Conservation (phyloP, 2,797 vertebrate genomes). For the Sebastes hubbsi region DNA sequence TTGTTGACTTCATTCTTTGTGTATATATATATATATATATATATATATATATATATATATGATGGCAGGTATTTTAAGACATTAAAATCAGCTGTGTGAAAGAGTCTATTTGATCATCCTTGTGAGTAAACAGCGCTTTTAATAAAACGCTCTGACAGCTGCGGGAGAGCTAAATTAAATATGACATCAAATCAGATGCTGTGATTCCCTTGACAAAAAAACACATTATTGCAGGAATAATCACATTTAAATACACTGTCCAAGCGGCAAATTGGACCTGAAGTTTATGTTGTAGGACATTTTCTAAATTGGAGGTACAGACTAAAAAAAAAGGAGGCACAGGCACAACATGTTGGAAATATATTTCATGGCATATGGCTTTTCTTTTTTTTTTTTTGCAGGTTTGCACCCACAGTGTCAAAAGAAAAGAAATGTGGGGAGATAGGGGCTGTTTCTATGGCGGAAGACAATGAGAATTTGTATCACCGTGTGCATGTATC, state of each 20-base stretch:
- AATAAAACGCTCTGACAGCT: conserved; percentile 56
- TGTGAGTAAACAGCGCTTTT: conserved; percentile 52
- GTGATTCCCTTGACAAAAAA: conserved; percentile 44
- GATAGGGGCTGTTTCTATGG: not conserved
- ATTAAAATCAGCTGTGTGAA: conserved; percentile 28
- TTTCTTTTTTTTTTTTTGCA: not conserved
- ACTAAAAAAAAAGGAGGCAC: not conserved
- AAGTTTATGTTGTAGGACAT: conserved; percentile 17
- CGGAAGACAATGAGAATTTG: conserved; percentile 17
- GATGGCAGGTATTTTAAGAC: conserved; percentile 12
- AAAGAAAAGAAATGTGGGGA: not conserved
- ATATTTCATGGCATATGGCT: not conserved
- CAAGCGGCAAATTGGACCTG: conserved; percentile 23
- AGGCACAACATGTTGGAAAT: not conserved
- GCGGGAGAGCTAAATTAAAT: conserved; percentile 48
- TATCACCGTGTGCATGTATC: not conserved
- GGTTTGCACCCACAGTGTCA: conserved; percentile 14
- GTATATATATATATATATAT: not conserved
- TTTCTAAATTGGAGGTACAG: conserved; percentile 1
- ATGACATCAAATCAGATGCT: conserved; percentile 56
- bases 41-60: not conserved
- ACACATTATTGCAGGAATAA: conserved; percentile 47
- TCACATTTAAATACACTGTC: conserved; percentile 34
- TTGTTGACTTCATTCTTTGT: not conserved
- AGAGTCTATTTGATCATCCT: conserved; percentile 49